These are phyloP conservation scores for Clarias gariepinus DNA, from an alignment of 2,113 vertebrate species.

Conservation along the genomic window DNA sequence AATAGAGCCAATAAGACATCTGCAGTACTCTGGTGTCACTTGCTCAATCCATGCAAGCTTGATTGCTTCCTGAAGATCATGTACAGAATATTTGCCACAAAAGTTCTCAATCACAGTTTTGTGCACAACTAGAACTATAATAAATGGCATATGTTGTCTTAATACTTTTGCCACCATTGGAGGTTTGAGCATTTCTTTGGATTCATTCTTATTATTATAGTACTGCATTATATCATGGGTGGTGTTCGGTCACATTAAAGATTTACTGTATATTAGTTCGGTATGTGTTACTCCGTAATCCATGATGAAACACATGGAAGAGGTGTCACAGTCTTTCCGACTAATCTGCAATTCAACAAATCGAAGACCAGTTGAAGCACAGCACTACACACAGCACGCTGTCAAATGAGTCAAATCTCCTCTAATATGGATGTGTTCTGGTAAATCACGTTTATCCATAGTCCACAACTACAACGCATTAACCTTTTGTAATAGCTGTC, in stretches of 20 bases:
- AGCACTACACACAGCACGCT: neutral
- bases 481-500: neutral
- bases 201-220: neutral
- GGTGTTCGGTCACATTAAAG: neutral
- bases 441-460: slow-evolving; percentile 19
- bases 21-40: too few relatives aligned
- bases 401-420: neutral
- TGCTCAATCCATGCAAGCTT: too few relatives aligned
- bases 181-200: neutral
- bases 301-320: neutral
- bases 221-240: neutral
- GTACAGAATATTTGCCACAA: too few relatives aligned
- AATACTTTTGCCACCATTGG: too few relatives aligned
- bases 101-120: too few relatives aligned
- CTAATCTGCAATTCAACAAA: neutral
- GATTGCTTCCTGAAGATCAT: too few relatives aligned
- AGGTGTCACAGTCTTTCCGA: neutral
- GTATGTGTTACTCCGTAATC: neutral
- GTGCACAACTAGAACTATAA: too few relatives aligned
- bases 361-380: neutral
- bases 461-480: neutral
- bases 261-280: neutral
- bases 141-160: too few relatives aligned
- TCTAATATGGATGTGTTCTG: slow-evolving; percentile 7
- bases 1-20: too few relatives aligned